A percentile compares a stretch with the other conserved stretches of the same genome.
Conservation (phyloP, 2,888 invertebrate genomes). For the Synanthedon tipuliformis region DNA sequence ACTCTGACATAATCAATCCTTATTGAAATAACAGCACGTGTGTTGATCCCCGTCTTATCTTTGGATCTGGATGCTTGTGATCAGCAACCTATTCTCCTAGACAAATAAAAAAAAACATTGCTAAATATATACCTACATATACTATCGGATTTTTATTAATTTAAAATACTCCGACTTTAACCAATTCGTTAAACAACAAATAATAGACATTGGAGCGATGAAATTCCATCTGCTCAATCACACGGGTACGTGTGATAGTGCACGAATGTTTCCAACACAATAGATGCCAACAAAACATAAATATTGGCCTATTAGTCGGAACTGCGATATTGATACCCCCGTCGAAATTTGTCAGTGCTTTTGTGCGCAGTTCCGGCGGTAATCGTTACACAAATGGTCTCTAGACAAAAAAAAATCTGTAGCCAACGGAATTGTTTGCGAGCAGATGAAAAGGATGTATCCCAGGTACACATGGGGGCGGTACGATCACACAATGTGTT, state of each 20-base stretch:
- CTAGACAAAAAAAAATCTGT: conserved; percentile 34
- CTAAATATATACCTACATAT: too few species aligned
- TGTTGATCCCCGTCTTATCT: too few species aligned
- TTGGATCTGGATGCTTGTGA: too few species aligned
- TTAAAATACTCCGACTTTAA: neutral
- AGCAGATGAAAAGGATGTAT: conserved; percentile 40
- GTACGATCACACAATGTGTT: conserved; percentile 31
- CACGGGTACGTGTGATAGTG: conserved; percentile 19
- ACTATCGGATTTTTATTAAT: too few species aligned
- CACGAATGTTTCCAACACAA: conserved; percentile 48
- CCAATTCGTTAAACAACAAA: too few species aligned
- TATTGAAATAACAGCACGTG: too few species aligned
- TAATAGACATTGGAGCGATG: neutral
- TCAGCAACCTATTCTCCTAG: too few species aligned
- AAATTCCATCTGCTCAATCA: neutral
- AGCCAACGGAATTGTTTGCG: conserved; percentile 37
- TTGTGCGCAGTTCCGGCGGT: conserved; percentile 61
- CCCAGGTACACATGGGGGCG: conserved; percentile 55
- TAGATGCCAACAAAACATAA: conserved; percentile 50
- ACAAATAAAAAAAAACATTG: too few species aligned
- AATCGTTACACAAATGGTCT: conserved; percentile 47
- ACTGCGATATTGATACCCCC: conserved; percentile 59
- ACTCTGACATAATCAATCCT: too few species aligned
- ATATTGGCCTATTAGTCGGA: conserved; percentile 62
- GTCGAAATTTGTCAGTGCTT: conserved; percentile 49